Percentiles rank a stretch among this genome's conserved stretches.
Evolutionary conservation across 2,797 vertebrate species (phyloP).

Genomic region (Falco biarmicus): DNA sequence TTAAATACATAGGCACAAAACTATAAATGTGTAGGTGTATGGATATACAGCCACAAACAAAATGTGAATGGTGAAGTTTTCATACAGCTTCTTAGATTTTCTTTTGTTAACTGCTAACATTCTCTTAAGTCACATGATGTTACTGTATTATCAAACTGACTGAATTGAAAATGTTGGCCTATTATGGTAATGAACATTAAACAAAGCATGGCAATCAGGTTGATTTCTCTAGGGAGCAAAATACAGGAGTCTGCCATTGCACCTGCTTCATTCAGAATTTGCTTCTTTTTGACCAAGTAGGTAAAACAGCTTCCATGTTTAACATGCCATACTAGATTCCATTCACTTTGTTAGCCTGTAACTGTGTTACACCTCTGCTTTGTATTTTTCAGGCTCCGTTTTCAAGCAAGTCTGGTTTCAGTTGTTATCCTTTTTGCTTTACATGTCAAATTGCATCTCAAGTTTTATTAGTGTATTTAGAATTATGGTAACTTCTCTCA

Average conservation of each 20-base stretch:
- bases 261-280: background rate
- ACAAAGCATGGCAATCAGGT: background rate
- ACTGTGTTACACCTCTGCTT: background rate
- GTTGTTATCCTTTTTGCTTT: background rate
- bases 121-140: background rate
- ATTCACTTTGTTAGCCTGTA: background rate
- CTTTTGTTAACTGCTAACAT: constrained; percentile 6
- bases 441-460: background rate
- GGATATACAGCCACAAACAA: constrained; percentile 19
- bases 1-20: constrained; percentile 31
- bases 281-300: background rate
- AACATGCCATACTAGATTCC: background rate
- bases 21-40: background rate
- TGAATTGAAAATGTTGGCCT: background rate
- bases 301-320: background rate
- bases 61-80: constrained; percentile 47
- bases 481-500: background rate
- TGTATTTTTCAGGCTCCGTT: background rate
- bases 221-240: background rate
- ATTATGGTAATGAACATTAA: background rate
- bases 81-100: background rate
- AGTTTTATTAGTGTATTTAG: background rate
- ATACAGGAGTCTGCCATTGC: background rate
- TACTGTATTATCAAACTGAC: background rate
- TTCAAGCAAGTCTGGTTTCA: background rate